phyloP scores from a whole-genome alignment of 1,140 invertebrate genomes.

The Epicauta chinensis region DNA sequence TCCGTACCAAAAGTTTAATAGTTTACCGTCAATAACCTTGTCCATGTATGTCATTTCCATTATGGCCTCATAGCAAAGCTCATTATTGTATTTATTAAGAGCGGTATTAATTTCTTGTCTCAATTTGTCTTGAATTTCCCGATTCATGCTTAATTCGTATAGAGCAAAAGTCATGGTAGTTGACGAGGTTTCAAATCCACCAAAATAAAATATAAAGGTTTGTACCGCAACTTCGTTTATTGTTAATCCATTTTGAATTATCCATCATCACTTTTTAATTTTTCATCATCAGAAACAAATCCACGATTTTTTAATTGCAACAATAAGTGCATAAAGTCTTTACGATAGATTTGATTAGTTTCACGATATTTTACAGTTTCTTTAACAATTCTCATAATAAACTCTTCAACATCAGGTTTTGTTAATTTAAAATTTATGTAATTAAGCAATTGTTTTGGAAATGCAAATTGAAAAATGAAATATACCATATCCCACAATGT shows the following conservation, averaged over 20 bases:
- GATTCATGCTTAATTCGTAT: slow-evolving; percentile 41
- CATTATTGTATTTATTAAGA: slow-evolving; percentile 42
- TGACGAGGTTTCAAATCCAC: slow-evolving; percentile 42
- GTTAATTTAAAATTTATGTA: slow-evolving; percentile 5
- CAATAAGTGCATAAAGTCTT: slow-evolving; percentile 42
- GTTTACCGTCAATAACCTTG: slow-evolving; percentile 42
- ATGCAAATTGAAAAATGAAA: not conserved
- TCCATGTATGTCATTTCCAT: slow-evolving; percentile 45
- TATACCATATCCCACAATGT: not conserved
- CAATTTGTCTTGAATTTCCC: slow-evolving; percentile 43
- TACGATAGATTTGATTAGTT: slow-evolving; percentile 30
- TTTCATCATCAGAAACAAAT: too few species aligned
- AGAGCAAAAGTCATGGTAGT: slow-evolving; percentile 40
- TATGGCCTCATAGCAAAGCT: slow-evolving; percentile 51
- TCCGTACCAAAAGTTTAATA: slow-evolving; percentile 28
- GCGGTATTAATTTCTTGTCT: slow-evolving; percentile 42
- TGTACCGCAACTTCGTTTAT: slow-evolving; percentile 34
- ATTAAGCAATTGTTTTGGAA: slow-evolving; percentile 7
- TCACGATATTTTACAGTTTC: slow-evolving; percentile 29
- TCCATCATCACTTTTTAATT: too few species aligned
- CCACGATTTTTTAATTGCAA: too few species aligned
- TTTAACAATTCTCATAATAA: slow-evolving; percentile 33
- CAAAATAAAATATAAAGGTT: slow-evolving; percentile 40
- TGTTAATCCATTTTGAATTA: slow-evolving; percentile 39
- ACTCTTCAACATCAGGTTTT: slow-evolving; percentile 24